These are phyloP conservation scores for Puntigrus tetrazona DNA, from an alignment of 2,113 vertebrate genomes.

Conservation along the genomic window DNA sequence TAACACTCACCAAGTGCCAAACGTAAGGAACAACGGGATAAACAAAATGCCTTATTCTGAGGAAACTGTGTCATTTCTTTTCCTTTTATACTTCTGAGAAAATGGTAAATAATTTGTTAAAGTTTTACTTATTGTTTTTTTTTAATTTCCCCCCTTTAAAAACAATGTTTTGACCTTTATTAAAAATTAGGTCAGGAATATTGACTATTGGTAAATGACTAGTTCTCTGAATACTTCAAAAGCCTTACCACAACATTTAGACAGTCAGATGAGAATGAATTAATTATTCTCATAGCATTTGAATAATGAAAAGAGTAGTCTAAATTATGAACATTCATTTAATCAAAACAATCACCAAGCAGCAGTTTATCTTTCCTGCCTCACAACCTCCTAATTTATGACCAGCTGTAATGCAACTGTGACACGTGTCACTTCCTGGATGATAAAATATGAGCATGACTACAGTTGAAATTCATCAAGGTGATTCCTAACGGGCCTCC, in stretches of 20 bases:
- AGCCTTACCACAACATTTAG: neutral
- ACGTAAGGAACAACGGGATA: neutral
- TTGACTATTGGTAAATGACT: neutral
- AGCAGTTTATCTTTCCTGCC: slow-evolving; percentile 11
- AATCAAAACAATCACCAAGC: neutral
- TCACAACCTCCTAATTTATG: slow-evolving; percentile 16
- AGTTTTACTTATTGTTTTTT: too few relatives aligned
- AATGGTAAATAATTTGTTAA: neutral
- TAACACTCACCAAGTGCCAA: neutral
- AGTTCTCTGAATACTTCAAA: neutral
- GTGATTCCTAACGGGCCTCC: neutral
- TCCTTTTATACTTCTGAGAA: neutral
- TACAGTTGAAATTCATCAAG: slow-evolving; percentile 26
- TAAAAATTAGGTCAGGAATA: neutral
- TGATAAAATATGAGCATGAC: slow-evolving; percentile 5
- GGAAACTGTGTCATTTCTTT: neutral
- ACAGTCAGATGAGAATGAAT: neutral
- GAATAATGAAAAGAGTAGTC: neutral
- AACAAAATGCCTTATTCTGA: neutral
- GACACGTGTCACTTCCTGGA: neutral
- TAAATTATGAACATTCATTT: slow-evolving; percentile 1
- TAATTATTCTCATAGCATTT: neutral
- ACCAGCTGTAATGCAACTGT: neutral
- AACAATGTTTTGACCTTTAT: too few relatives aligned
- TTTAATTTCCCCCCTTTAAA: too few relatives aligned